A percentile compares a stretch with the other conserved stretches of the same genome.
Evolutionary conservation across 2,888 invertebrate genomes (phyloP).

Genomic region (Spodoptera picta): DNA sequence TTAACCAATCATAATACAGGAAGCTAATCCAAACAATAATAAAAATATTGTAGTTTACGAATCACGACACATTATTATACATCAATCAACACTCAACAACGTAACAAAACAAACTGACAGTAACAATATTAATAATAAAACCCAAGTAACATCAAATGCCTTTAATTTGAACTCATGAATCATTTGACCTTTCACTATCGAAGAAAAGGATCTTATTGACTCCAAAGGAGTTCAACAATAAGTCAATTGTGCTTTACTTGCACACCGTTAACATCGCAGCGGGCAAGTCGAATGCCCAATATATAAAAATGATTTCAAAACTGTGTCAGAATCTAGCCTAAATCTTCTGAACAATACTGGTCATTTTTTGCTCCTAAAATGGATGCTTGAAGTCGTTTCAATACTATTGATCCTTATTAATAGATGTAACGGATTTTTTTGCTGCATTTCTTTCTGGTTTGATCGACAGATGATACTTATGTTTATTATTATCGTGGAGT

Average conservation of each 20-base stretch:
- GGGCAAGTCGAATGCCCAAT: slow-evolving; percentile 41
- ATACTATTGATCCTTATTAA: slow-evolving; percentile 47
- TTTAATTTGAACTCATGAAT: slow-evolving; percentile 26
- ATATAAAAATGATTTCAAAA: slow-evolving; percentile 39
- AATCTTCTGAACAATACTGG: slow-evolving; percentile 56
- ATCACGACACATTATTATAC: not conserved
- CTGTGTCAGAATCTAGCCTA: slow-evolving; percentile 53
- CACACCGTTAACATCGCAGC: slow-evolving; percentile 57
- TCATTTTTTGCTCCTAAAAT: slow-evolving; percentile 50
- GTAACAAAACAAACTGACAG: slow-evolving; percentile 5
- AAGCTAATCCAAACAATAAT: not conserved
- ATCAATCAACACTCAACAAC: slow-evolving; percentile 5
- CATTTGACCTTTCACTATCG: slow-evolving; percentile 57
- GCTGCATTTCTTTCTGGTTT: slow-evolving; percentile 11
- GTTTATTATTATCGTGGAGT: slow-evolving; percentile 9
- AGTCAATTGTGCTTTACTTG: slow-evolving; percentile 48
- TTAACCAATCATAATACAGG: not conserved
- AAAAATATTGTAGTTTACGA: not conserved
- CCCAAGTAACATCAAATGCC: slow-evolving; percentile 15
- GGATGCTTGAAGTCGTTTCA: slow-evolving; percentile 33
- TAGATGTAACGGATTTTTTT: slow-evolving; percentile 50
- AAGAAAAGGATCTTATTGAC: slow-evolving; percentile 53
- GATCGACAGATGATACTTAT: slow-evolving; percentile 23
- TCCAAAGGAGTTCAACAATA: slow-evolving; percentile 48
- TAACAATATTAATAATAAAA: slow-evolving; percentile 3